Evolutionary conservation across 2,888 invertebrate genomes (phyloP).

Genomic region (Neelides folsomi): DNA sequence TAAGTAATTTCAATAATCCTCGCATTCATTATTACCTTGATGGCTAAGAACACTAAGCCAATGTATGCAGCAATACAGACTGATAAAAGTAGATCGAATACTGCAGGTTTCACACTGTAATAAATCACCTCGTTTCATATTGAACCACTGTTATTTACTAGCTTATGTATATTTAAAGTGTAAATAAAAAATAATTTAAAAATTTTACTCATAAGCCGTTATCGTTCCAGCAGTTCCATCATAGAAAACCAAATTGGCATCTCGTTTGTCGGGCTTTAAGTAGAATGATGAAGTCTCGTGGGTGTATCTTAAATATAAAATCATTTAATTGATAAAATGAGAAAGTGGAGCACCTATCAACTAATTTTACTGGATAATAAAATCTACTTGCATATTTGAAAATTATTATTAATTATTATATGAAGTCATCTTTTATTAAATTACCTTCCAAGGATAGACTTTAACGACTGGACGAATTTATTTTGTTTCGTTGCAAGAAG

Average conservation of each 20-base stretch:
- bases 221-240: constrained; percentile 63
- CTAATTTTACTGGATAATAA: too few relatives aligned
- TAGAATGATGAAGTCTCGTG: constrained; percentile 38
- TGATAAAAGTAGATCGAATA: constrained; percentile 90
- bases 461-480: constrained; percentile 54
- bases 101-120: constrained; percentile 89
- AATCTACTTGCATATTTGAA: not conserved
- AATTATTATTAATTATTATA: not conserved
- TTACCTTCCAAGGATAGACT: constrained; percentile 50
- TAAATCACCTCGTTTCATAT: too few relatives aligned
- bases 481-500: constrained; percentile 53
- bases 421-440: constrained; percentile 1
- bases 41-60: constrained; percentile 63
- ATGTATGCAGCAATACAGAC: constrained; percentile 72
- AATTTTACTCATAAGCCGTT: constrained; percentile 68
- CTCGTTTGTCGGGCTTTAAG: constrained; percentile 64
- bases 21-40: too few relatives aligned
- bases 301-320: constrained; percentile 15
- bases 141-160: too few relatives aligned
- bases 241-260: constrained; percentile 87
- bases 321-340: too few relatives aligned
- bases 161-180: too few relatives aligned
- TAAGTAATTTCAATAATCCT: too few relatives aligned
- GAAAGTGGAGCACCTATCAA: too few relatives aligned
- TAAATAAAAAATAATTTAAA: too few relatives aligned